Conservation (phyloP, 2,888 invertebrate species). For the Andrena trimmerana region DNA sequence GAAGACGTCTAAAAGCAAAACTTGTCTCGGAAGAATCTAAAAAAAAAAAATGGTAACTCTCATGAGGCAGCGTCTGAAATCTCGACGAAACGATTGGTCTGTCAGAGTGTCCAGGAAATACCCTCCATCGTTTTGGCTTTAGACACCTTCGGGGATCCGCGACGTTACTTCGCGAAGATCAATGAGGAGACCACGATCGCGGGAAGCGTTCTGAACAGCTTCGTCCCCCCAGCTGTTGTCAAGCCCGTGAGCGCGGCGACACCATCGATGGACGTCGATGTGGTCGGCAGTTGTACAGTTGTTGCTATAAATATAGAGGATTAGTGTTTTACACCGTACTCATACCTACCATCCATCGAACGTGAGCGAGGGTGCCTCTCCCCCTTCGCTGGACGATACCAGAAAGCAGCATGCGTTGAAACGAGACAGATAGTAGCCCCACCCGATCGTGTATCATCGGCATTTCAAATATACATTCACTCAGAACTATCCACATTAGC, state of each 20-base stretch:
- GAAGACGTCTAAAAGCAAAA: slow-evolving; percentile 20
- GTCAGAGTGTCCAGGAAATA: background rate
- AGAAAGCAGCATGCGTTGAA: background rate
- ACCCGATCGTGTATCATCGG: slow-evolving; percentile 51
- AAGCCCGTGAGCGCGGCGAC: slow-evolving; percentile 39
- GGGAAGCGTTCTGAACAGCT: slow-evolving; percentile 55
- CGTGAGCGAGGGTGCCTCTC: slow-evolving; percentile 13
- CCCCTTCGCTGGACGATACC: background rate
- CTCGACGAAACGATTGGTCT: background rate
- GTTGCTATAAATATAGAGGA: slow-evolving; percentile 84
- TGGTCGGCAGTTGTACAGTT: slow-evolving; percentile 84
- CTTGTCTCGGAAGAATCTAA: background rate
- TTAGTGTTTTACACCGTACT: slow-evolving; percentile 84
- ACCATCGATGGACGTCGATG: slow-evolving; percentile 73
- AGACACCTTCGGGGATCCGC: background rate
- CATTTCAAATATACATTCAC: slow-evolving; percentile 54
- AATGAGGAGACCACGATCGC: slow-evolving; percentile 10
- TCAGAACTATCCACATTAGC: slow-evolving; percentile 34
- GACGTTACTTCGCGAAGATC: background rate
- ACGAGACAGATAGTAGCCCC: slow-evolving; percentile 34
- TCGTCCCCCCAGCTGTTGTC: slow-evolving; percentile 59
- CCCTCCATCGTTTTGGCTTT: background rate
- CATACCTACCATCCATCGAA: slow-evolving; percentile 65
- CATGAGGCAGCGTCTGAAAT: background rate
- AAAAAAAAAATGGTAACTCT: background rate